Base-by-base conservation (phyloP, 2,888 invertebrate genomes). In the Heliconius cydno region DNA sequence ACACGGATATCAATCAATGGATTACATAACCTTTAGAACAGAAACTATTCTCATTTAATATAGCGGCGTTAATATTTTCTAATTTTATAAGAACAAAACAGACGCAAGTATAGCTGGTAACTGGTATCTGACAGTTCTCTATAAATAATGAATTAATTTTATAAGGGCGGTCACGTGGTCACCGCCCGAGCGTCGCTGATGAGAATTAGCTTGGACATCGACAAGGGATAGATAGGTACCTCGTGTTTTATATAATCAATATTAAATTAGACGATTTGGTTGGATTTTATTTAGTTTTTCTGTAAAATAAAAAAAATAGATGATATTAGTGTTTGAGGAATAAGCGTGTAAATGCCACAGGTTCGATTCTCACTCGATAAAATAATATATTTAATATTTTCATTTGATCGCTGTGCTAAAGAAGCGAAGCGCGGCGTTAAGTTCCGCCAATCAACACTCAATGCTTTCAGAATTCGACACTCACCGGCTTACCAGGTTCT, bases 121-220 rank as follows among this genome's bases (percentile, higher is more conserved):
- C 46, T 67, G 67, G 67, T 67, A 66, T 28, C 73, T 67, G 67
- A 67, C 77, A 72, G 66, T 74, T 73, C 79, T 85, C 86, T 88
- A 87, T 89, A 87, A 89, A 88, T 89, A 90, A 86, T 86, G 88
- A 89, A 86, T 86, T 83, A 86, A 86, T 86, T 84, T 84, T 85
- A 85, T 87, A 86, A 88, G 87, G 87, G 79, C 80, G 84, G 86
- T 89, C 89, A 88, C 87, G 87, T 89, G 89, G 84, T 79, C 83
- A 78, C 87, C 85, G 86, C 84, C 84, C 86, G 84, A 86, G 81
- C 85, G 85, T 85, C 80, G 83, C 84, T 85, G 86, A 86, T 84
- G 82, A 84, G 88, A 86, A 88, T 88, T 86, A 85, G 84, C 68
- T 63, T 22, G 67, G 79, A 79, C 79, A 65, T 72, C 41, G 77